Percentiles rank a stretch among this genome's conserved stretches.
phyloP scores from a whole-genome alignment of 2,888 invertebrate species.

The Andrena haemorrhoa region DNA sequence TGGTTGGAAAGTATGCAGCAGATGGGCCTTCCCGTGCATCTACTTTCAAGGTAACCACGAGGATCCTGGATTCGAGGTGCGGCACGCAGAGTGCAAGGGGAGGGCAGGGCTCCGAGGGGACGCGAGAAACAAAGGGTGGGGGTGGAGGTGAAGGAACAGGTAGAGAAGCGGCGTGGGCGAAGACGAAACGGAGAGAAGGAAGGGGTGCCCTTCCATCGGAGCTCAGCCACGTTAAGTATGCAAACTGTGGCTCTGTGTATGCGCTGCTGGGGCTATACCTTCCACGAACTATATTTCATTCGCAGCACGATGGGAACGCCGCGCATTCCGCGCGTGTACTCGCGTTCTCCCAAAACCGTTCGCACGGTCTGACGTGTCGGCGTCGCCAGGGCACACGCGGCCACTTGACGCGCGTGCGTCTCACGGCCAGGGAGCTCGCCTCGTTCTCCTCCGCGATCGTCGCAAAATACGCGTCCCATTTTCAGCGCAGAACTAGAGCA shows the following conservation, averaged over 20 bases:
- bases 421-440: background rate
- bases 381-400: slow-evolving; percentile 7
- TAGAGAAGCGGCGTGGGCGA: background rate
- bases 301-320: slow-evolving; percentile 48
- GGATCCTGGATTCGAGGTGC: slow-evolving; percentile 26
- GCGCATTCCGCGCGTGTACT: slow-evolving; percentile 56
- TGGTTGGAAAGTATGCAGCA: slow-evolving; percentile 59
- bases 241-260: slow-evolving; percentile 48
- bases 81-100: background rate
- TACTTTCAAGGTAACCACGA: slow-evolving; percentile 9
- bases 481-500: too few species aligned
- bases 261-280: slow-evolving; percentile 48
- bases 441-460: too few species aligned
- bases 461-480: too few species aligned
- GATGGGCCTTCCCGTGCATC: slow-evolving; percentile 21
- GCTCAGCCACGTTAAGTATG: slow-evolving; percentile 65
- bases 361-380: slow-evolving; percentile 35
- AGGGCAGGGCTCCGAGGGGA: background rate
- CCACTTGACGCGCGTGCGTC: slow-evolving; percentile 1
- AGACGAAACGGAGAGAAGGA: background rate
- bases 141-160: slow-evolving; percentile 22
- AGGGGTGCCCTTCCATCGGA: slow-evolving; percentile 47
- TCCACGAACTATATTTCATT: slow-evolving; percentile 71
- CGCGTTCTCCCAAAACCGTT: slow-evolving; percentile 55
- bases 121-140: slow-evolving; percentile 6